Base-by-base conservation (phyloP, 2,888 invertebrate genomes). In the Nomada ruficornis region DNA sequence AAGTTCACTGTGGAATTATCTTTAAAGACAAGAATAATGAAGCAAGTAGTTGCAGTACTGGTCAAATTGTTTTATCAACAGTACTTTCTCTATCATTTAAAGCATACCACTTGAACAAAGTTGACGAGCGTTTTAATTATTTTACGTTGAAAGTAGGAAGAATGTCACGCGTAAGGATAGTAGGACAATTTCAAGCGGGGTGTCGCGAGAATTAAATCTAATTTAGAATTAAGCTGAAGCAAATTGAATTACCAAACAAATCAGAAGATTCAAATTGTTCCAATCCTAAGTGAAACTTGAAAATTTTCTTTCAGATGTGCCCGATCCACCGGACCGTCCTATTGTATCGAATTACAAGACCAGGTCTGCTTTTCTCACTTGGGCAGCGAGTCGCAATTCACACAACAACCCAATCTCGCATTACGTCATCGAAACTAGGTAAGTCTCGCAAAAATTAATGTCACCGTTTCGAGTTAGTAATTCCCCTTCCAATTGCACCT, bases 371-470 rank as follows among this genome's bases (percentile, higher is more conserved):
- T 96, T 96, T 94, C 94, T 97, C 90, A 96, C 96, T 73, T 97
- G 97, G 97, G 96, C 96, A 78, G 96, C 96, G 80, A 96, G 96
- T 86, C 95, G 95, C 89, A 95, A 96, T 94, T 95, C 95, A 83
- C 96, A 96, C 93, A 95, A 96, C 94, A 95, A 96, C 91, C 95
- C 96, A 84, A 95, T 97, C 91, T 95, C 95, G 89, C 96, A 96
- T 94, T 97, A 97, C 94, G 95, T 96, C 94, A 96, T 97, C 93
- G 96, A 96, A 94, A 96, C 96, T 88, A 95, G 96, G 96, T 97
- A 95, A 96, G 96, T 95, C 57, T 57, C 68, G 80, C 73, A 81
- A 85, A 85, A 78, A 76, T 80, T 71, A 65, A 85, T 64, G 73
- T 68, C 55, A 71, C 47, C 54, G 47, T 20, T 36, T 65, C 23